phyloP scores from a whole-genome alignment of 1,140 invertebrate species.

The Bombus affinis region DNA sequence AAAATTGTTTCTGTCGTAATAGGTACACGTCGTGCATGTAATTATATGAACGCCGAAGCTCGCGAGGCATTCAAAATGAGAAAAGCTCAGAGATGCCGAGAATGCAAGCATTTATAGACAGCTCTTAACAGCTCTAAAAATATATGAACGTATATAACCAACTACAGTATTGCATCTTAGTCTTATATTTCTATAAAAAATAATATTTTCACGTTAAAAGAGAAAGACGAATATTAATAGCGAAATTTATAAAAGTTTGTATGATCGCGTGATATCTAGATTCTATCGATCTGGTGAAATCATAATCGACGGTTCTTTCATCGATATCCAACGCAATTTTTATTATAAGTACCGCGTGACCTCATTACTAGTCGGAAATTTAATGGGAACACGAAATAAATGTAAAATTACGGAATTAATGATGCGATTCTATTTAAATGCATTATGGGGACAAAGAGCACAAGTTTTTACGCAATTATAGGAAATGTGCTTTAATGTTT shows the following conservation, averaged over 20 bases:
- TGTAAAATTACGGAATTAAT: conserved; percentile 7
- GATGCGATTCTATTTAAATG: neutral
- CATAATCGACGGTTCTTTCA: no score
- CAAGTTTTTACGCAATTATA: neutral
- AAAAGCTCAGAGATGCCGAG: neutral
- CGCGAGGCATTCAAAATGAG: neutral
- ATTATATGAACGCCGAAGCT: neutral
- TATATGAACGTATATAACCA: neutral
- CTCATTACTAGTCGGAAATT: conserved; percentile 4
- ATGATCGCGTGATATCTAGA: no score
- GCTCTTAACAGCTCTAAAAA: neutral
- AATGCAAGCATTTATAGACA: neutral
- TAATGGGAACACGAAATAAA: conserved; percentile 3
- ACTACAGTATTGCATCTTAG: neutral
- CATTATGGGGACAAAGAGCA: neutral
- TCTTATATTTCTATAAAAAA: no score
- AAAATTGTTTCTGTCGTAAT: conserved; percentile 32
- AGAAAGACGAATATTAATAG: no score
- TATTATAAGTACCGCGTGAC: conserved; percentile 10
- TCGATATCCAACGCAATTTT: conserved; percentile 1
- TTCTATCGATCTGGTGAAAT: no score
- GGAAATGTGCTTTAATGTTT: neutral
- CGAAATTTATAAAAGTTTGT: no score
- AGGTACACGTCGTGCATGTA: neutral
- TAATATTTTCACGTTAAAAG: no score